A percentile compares a stretch with the other conserved stretches of the same genome.
Evolutionary conservation across 1,140 invertebrate genomes (phyloP).

Genomic region (Trachymyrmex cornetzi): DNA sequence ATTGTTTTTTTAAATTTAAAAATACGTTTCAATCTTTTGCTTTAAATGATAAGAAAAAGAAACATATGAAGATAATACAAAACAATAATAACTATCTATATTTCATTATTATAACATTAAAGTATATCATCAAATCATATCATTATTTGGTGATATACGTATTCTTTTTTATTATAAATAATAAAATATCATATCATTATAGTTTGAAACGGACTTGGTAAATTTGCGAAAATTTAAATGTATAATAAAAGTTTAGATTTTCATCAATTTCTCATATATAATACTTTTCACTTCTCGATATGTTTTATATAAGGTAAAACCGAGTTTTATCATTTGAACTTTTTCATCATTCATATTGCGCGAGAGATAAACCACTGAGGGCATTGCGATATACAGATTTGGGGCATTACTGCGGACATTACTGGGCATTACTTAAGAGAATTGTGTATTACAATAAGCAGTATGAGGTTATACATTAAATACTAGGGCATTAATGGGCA

Average conservation of each 20-base stretch:
- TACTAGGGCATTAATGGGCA: no score
- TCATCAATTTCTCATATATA: background rate
- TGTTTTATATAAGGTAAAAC: background rate
- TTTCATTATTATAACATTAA: background rate
- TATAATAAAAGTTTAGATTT: background rate
- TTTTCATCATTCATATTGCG: background rate
- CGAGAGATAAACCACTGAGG: no score
- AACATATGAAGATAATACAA: background rate
- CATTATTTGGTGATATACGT: background rate
- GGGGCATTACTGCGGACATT: no score
- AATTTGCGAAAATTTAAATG: slow-evolving; percentile 5
- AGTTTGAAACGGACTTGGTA: background rate
- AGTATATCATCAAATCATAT: background rate
- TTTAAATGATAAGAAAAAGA: background rate
- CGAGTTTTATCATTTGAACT: background rate
- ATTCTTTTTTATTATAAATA: no score
- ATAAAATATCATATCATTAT: no score
- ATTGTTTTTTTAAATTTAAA: background rate
- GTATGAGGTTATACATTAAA: no score
- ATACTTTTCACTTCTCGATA: background rate
- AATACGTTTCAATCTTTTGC: background rate
- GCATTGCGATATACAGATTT: no score
- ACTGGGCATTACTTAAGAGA: no score
- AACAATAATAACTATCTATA: background rate
- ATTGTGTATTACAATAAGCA: no score